Evolutionary conservation across 2,797 vertebrate species (phyloP), one percentile per base, ranked within the genome.

Genomic region (Danio choprae): DNA sequence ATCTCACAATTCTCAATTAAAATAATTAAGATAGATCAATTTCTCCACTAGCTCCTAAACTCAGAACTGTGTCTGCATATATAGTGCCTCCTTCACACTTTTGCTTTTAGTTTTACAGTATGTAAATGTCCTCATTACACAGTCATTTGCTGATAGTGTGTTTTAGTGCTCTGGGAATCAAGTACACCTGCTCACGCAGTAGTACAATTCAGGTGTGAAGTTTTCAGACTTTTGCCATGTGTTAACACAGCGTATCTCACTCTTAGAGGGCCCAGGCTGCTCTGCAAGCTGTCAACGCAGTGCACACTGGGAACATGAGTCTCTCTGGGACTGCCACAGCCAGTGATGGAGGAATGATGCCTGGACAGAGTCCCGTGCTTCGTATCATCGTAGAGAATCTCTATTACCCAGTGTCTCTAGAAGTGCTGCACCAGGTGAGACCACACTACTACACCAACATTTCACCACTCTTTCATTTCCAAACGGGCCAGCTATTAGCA

Each of bases 371-470:
- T 86, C 87, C 92, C 16, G 94, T 96, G 74, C 93, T 96, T 78
- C 92, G 94, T 87, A 90, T 96, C 81, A 78, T 95, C 73, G 87
- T 96, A 85, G 95, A 95, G 85, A 95, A 96, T 77, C 85, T 91
- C 58, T 90, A 92, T 85, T 95, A 92, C 76, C 92, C 93, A 73
- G 87, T 96, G 79, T 94, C 94, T 84, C 86, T 96, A 87, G 95
- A 96, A 79, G 44, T 91, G 38, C 92, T 96, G 13, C 88, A 94
- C 89, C 94, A 96, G 95, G 95, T 96, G 15, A 60, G 56, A 73
- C 13, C 29, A 10, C 29, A 18, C 29, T 12, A 70, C 10, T 29
- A 29, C 29, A 40, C 15, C 6, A 36, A 38, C 11, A 38, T 18
- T 1, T 2, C 2, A 38, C 9, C 5, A 50, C 40, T 40, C 48